Percentiles rank a stretch among this genome's conserved stretches.
Evolutionary conservation across 2,113 vertebrate genomes (phyloP).

Genomic region (Romanogobio albipinnatus): DNA sequence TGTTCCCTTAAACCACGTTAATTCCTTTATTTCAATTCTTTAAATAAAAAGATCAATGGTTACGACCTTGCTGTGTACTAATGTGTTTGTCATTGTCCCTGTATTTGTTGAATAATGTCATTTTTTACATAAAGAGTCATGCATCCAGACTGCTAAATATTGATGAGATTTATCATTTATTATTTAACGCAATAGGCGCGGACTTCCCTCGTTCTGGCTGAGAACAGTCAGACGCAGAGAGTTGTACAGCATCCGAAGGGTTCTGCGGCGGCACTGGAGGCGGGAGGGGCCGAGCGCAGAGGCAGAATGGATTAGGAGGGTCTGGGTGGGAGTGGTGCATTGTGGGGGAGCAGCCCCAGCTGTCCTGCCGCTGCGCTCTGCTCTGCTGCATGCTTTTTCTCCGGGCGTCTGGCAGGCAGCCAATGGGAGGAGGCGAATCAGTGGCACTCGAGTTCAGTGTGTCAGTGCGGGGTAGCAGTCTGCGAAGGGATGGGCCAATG

Average conservation of each 20-base stretch:
- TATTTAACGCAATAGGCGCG: constrained; percentile 25
- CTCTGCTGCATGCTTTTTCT: constrained; percentile 65
- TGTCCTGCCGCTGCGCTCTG: constrained; percentile 68
- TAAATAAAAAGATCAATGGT: neutral
- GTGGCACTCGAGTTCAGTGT: constrained; percentile 80
- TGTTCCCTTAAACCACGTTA: neutral
- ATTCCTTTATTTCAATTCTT: neutral
- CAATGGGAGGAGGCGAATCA: constrained; percentile 72
- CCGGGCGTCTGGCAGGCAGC: constrained; percentile 73
- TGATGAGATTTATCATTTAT: constrained; percentile 49
- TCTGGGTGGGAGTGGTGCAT: constrained; percentile 65
- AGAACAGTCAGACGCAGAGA: constrained; percentile 18
- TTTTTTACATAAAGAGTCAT: constrained; percentile 25
- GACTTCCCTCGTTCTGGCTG: constrained; percentile 42
- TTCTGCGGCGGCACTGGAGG: constrained; percentile 37
- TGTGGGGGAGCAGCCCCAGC: constrained; percentile 69
- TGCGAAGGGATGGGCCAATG: constrained; percentile 15
- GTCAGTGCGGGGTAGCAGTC: constrained; percentile 64
- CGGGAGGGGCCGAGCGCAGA: constrained; percentile 32
- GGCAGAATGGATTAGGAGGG: constrained; percentile 44
- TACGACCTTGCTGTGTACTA: neutral
- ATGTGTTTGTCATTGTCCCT: neutral
- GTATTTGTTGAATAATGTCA: neutral
- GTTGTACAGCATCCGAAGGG: constrained; percentile 33
- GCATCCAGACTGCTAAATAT: constrained; percentile 25